Evolutionary conservation across 2,113 vertebrate genomes (phyloP).

Genomic region (Promerops cafer): DNA sequence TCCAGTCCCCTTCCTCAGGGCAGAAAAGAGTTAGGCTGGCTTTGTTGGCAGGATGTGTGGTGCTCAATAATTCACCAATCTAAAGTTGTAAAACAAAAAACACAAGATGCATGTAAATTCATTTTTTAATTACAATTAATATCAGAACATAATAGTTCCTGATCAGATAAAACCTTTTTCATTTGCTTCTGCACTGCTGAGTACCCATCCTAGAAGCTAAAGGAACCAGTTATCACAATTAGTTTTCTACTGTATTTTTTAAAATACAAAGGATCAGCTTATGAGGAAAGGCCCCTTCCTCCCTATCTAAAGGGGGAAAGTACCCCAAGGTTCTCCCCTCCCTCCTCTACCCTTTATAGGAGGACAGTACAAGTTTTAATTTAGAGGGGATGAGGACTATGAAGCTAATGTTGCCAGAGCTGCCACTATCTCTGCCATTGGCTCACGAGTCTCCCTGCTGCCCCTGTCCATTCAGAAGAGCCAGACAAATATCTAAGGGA

Average conservation of each 20-base stretch:
- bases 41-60: slow-evolving; percentile 91
- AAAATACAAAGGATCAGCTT: not conserved
- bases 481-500: not conserved
- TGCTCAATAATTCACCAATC: slow-evolving; percentile 90
- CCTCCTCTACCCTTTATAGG: not conserved
- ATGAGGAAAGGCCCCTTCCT: not conserved
- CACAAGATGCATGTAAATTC: not conserved
- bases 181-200: not conserved
- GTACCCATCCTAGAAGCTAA: not conserved
- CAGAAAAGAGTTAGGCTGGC: slow-evolving; percentile 90
- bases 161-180: not conserved
- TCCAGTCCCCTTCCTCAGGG: slow-evolving; percentile 94
- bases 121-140: not conserved
- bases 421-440: not conserved
- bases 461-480: not conserved
- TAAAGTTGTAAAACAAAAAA: slow-evolving; percentile 49
- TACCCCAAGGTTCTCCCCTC: not conserved
- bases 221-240: not conserved
- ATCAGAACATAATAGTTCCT: not conserved
- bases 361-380: not conserved
- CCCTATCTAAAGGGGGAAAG: not conserved
- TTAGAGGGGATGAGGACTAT: not conserved
- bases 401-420: not conserved
- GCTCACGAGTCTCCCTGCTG: not conserved
- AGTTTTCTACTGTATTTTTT: not conserved